phyloP scores from a whole-genome alignment of 2,113 vertebrate species.

The Xenopus borealis region DNA sequence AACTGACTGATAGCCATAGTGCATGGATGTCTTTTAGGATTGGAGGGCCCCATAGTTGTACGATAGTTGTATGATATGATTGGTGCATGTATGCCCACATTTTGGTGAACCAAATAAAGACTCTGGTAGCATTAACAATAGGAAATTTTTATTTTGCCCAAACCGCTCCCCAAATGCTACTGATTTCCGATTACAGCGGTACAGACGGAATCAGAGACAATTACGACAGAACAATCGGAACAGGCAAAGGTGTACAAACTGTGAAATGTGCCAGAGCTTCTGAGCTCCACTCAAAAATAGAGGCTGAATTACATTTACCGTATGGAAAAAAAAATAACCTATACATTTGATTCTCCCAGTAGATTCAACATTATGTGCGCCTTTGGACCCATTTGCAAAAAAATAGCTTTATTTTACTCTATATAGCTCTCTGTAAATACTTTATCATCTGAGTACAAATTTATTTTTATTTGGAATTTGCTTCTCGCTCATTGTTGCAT shows the following conservation, averaged over 20 bases:
- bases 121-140: constrained; percentile 17
- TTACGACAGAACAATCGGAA: constrained; percentile 20
- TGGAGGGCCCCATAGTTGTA: no score
- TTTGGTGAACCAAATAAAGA: not conserved
- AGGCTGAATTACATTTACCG: not conserved
- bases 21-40: no score
- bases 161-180: constrained; percentile 12
- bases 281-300: constrained; percentile 13
- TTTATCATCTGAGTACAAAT: constrained; percentile 26
- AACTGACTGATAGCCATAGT: no score
- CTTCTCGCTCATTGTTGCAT: not conserved
- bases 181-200: constrained; percentile 18
- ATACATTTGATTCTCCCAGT: constrained; percentile 6
- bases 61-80: no score
- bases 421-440: constrained; percentile 35
- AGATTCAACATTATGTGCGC: constrained; percentile 22
- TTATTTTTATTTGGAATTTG: constrained; percentile 15
- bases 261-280: not conserved
- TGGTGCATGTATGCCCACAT: no score
- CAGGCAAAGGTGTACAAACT: constrained; percentile 6
- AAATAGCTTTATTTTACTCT: constrained; percentile 33
- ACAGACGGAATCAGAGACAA: constrained; percentile 23
- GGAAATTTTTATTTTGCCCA: constrained; percentile 29
- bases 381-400: constrained; percentile 26
- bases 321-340: constrained; percentile 6